Conservation (phyloP, 2,888 invertebrate species). For the Caenorhabditis sp. region DNA sequence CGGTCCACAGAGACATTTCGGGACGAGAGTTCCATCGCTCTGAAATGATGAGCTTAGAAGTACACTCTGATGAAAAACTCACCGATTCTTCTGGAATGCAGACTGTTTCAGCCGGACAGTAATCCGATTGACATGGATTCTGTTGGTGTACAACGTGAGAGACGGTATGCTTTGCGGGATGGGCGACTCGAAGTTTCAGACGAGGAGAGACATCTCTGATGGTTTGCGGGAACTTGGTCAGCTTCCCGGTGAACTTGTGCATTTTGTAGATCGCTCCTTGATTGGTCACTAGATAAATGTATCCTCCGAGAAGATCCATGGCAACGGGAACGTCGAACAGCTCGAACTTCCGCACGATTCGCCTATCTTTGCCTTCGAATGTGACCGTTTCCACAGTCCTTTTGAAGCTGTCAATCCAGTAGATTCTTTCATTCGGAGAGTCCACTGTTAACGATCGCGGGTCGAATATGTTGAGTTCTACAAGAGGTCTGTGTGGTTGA, state of each 20-base stretch:
- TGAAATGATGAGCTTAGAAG: slow-evolving; percentile 12
- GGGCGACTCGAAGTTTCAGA: slow-evolving; percentile 31
- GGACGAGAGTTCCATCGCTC: slow-evolving; percentile 2
- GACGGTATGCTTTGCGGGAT: slow-evolving; percentile 42
- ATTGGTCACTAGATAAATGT: slow-evolving; percentile 30
- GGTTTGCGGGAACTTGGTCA: slow-evolving; percentile 4
- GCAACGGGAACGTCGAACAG: slow-evolving; percentile 26
- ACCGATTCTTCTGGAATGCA: slow-evolving; percentile 26
- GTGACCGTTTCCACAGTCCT: slow-evolving; percentile 34
- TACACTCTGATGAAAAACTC: not conserved
- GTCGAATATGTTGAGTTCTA: slow-evolving; percentile 37
- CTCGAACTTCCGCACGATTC: slow-evolving; percentile 44
- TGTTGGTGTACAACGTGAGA: slow-evolving; percentile 20
- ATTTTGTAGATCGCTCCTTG: slow-evolving; percentile 28
- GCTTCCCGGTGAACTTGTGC: slow-evolving; percentile 51
- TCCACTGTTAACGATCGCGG: slow-evolving; percentile 28
- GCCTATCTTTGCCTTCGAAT: slow-evolving; percentile 30
- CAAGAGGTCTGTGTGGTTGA: slow-evolving; percentile 25
- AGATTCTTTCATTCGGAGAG: slow-evolving; percentile 24
- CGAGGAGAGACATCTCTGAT: slow-evolving; percentile 30
- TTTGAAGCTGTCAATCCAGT: slow-evolving; percentile 33
- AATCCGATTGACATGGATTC: slow-evolving; percentile 34
- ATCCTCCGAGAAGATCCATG: slow-evolving; percentile 44
- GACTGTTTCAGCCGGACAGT: slow-evolving; percentile 28
- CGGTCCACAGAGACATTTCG: slow-evolving; percentile 38